A percentile compares a stretch with the other conserved stretches of the same genome.
These are phyloP conservation scores for Lepidostoma basale DNA, from an alignment of 1,140 invertebrate species.

Conservation along the genomic window DNA sequence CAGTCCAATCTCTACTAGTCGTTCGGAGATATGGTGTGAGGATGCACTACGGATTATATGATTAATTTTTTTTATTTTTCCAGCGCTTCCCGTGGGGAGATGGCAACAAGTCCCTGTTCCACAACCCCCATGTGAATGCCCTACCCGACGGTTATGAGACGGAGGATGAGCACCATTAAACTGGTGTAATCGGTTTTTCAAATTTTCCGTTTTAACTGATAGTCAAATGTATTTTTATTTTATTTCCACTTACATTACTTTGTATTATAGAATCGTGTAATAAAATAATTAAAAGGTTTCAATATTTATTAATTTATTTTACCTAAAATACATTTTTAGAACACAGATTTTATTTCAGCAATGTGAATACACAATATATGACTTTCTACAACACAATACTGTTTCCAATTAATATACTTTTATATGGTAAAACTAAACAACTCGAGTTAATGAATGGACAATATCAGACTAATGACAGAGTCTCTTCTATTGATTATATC, in stretches of 20 bases:
- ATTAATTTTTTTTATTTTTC: conserved; percentile 45
- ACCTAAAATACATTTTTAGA: conserved; percentile 14
- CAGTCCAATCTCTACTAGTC: neutral
- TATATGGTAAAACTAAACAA: too few species aligned
- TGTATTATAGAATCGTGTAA: conserved; percentile 19
- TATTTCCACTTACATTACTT: neutral
- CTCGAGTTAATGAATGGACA: too few species aligned
- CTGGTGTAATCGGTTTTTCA: too few species aligned
- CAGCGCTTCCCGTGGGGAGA: conserved; percentile 89
- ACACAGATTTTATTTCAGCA: neutral
- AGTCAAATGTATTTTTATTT: neutral
- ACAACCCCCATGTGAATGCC: conserved; percentile 81
- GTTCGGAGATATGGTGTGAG: too few species aligned
- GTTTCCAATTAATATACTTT: too few species aligned
- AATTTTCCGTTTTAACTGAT: neutral
- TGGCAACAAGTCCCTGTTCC: conserved; percentile 82
- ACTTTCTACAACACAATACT: too few species aligned
- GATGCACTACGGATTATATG: neutral
- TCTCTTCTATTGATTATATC: too few species aligned
- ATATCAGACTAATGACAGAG: too few species aligned
- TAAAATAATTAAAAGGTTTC: neutral
- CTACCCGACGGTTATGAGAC: conserved; percentile 82
- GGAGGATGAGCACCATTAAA: conserved; percentile 43
- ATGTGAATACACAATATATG: neutral
- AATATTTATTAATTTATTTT: conserved; percentile 6